Conservation (phyloP, 2,888 invertebrate species). For the Diaprepes abbreviatus region DNA sequence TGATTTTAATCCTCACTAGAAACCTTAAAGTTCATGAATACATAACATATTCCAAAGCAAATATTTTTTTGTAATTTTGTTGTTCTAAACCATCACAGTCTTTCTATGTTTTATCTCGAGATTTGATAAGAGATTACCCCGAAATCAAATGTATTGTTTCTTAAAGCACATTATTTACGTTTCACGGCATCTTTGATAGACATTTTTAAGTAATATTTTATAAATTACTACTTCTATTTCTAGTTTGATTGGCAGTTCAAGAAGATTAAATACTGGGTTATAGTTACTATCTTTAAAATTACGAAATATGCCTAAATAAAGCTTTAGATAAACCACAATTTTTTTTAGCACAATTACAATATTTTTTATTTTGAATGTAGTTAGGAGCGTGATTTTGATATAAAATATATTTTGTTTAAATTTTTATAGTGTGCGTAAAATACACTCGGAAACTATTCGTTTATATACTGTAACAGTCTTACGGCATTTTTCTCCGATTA, state of each 20-base stretch:
- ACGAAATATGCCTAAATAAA: background rate
- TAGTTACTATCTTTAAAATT: background rate
- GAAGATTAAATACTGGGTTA: background rate
- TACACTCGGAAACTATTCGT: too few relatives aligned
- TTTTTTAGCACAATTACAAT: too few relatives aligned
- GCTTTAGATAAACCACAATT: too few relatives aligned
- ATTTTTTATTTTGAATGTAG: too few relatives aligned
- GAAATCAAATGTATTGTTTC: constrained; percentile 26
- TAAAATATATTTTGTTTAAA: too few relatives aligned
- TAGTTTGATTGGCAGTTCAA: constrained; percentile 12
- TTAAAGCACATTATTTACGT: background rate
- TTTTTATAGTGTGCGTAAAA: too few relatives aligned
- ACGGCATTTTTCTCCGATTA: too few relatives aligned
- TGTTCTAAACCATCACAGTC: background rate
- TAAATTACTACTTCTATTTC: background rate
- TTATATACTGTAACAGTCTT: too few relatives aligned
- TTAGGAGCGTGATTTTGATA: too few relatives aligned
- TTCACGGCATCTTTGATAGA: background rate
- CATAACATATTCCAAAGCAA: background rate
- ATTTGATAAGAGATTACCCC: constrained; percentile 27
- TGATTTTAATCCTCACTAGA: constrained; percentile 13
- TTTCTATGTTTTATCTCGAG: constrained; percentile 12
- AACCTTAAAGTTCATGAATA: background rate
- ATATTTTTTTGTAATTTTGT: constrained; percentile 1
- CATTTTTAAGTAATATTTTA: background rate